These are phyloP conservation scores for Fissipunctia ypsillon DNA, from an alignment of 2,888 invertebrate species.

Conservation along the genomic window DNA sequence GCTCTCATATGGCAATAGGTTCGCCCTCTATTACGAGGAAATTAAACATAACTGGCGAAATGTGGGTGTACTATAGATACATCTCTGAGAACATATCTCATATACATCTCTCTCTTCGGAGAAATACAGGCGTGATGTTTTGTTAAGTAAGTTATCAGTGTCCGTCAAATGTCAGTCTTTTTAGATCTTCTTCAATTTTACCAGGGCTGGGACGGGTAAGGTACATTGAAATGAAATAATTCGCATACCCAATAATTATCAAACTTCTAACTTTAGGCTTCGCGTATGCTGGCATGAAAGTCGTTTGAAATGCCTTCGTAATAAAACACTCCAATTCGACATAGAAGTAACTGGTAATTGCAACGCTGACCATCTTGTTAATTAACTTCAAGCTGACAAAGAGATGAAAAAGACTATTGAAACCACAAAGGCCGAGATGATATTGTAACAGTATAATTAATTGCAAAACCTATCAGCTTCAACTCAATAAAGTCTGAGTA, in stretches of 20 bases:
- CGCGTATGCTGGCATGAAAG: neutral
- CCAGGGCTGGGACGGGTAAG: neutral
- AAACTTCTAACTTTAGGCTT: neutral
- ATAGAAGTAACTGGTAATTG: constrained; percentile 1
- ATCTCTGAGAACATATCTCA: too few relatives aligned
- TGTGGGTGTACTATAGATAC: too few relatives aligned
- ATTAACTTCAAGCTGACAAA: constrained; percentile 23
- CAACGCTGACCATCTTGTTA: constrained; percentile 11
- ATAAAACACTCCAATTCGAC: neutral
- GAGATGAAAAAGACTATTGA: constrained; percentile 16
- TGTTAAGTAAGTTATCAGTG: neutral
- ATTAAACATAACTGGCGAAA: too few relatives aligned
- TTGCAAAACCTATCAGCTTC: constrained; percentile 22
- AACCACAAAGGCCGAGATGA: constrained; percentile 16
- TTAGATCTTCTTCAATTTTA: neutral
- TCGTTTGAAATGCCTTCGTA: neutral
- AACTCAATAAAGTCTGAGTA: constrained; percentile 4
- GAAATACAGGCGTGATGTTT: too few relatives aligned
- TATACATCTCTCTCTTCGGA: too few relatives aligned
- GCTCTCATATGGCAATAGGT: too few relatives aligned
- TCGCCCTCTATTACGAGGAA: too few relatives aligned
- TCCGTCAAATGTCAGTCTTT: neutral
- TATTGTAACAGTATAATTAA: constrained; percentile 27
- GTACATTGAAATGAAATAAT: neutral
- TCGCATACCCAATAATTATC: neutral